Conservation (phyloP, 1,140 invertebrate genomes). For the Telenomus remus region DNA sequence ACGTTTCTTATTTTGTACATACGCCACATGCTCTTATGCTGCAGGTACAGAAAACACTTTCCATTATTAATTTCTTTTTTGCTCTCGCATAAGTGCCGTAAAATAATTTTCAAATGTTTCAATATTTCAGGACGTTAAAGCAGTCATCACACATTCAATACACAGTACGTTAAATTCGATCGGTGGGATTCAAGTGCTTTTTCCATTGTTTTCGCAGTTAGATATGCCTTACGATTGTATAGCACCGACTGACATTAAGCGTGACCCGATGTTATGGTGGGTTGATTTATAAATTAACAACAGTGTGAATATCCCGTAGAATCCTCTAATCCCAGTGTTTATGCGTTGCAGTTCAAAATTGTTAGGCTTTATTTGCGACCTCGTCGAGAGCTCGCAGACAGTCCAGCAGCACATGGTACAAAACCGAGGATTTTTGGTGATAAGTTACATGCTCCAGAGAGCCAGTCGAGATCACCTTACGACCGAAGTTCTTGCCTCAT, state of each 20-base stretch:
- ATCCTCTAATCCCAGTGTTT: not conserved
- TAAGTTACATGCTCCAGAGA: slow-evolving; percentile 96
- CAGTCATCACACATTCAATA: slow-evolving; percentile 98
- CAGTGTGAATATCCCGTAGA: not conserved
- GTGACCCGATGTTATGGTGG: slow-evolving; percentile 91
- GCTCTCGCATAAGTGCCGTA: not conserved
- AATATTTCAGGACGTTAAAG: slow-evolving; percentile 93
- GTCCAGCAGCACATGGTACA: slow-evolving; percentile 99
- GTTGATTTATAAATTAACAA: slow-evolving; percentile 39
- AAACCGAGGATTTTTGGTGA: slow-evolving; percentile 97
- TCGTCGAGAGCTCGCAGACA: slow-evolving; percentile 96
- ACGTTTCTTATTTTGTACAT: slow-evolving; percentile 98
- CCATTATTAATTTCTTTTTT: not conserved
- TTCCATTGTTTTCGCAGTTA: slow-evolving; percentile 98
- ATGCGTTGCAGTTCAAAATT: slow-evolving; percentile 89
- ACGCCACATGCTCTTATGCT: slow-evolving; percentile 99
- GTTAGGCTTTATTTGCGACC: slow-evolving; percentile 96
- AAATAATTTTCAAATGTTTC: not conserved
- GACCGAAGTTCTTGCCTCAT: slow-evolving; percentile 93
- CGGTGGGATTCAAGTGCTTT: slow-evolving; percentile 98
- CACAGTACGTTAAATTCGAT: slow-evolving; percentile 99
- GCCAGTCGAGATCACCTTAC: slow-evolving; percentile 95
- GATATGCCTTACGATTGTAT: slow-evolving; percentile 92
- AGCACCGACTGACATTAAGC: slow-evolving; percentile 83
- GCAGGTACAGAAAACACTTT: slow-evolving; percentile 82